These are phyloP conservation scores for Mus spretus DNA, from an alignment of 2,797 vertebrate genomes.

Conservation along the genomic window DNA sequence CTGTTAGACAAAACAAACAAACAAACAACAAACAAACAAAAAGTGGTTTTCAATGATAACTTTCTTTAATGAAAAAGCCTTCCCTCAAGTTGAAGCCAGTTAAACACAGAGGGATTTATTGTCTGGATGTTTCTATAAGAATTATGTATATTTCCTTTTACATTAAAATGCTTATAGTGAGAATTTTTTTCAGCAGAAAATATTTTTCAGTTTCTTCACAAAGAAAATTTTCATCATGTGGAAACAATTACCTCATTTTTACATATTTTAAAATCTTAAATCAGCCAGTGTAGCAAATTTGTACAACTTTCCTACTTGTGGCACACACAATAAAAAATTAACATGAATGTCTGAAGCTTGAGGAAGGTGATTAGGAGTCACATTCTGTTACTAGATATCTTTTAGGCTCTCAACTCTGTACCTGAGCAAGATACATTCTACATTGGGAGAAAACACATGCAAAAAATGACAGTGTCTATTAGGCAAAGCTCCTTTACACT, in stretches of 20 bases:
- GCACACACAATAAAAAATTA: slow-evolving; percentile 47
- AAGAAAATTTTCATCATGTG: slow-evolving; percentile 68
- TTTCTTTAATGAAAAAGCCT: slow-evolving; percentile 48
- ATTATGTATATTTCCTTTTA: slow-evolving; percentile 48
- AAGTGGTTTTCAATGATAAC: slow-evolving; percentile 59
- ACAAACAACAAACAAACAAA: background rate
- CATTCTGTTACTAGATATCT: slow-evolving; percentile 72
- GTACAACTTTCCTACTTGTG: slow-evolving; percentile 61
- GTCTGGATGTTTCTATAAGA: slow-evolving; percentile 56
- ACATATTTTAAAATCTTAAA: slow-evolving; percentile 63
- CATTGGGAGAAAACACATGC: slow-evolving; percentile 65
- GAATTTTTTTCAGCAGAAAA: slow-evolving; percentile 62
- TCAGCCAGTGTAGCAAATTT: slow-evolving; percentile 60
- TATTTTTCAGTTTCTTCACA: slow-evolving; percentile 61
- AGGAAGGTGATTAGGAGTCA: slow-evolving; percentile 76
- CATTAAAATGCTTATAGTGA: slow-evolving; percentile 73
- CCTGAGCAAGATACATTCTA: slow-evolving; percentile 76
- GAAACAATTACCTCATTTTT: slow-evolving; percentile 69
- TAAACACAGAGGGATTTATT: slow-evolving; percentile 47
- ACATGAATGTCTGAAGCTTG: slow-evolving; percentile 56
- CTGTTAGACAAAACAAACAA: background rate
- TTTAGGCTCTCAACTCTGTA: slow-evolving; percentile 66
- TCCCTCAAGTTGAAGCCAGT: slow-evolving; percentile 52
- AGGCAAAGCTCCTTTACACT: slow-evolving; percentile 80
- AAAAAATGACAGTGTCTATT: slow-evolving; percentile 79